These are phyloP conservation scores for Heteromormyrus szaboi DNA, from an alignment of 2,797 vertebrate genomes.

Conservation along the genomic window DNA sequence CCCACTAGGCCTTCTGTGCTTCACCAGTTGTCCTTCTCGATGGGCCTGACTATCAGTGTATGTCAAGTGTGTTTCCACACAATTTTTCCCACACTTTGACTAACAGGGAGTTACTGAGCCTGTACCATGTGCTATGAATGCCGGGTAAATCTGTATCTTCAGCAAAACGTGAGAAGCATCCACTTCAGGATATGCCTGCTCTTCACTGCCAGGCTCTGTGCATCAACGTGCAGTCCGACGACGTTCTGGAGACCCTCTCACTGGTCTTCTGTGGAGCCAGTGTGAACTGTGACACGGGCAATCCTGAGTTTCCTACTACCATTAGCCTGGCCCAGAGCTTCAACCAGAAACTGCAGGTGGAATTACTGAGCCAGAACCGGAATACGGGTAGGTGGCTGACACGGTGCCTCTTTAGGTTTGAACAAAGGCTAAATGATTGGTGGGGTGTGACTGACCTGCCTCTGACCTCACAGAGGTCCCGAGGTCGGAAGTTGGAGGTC, in stretches of 20 bases:
- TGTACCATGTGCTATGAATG: background rate
- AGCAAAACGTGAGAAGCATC: background rate
- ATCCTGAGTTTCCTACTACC: slow-evolving; percentile 61
- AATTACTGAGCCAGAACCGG: slow-evolving; percentile 79
- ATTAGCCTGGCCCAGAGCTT: slow-evolving; percentile 69
- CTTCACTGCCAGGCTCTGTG: slow-evolving; percentile 71
- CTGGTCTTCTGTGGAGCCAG: slow-evolving; percentile 88
- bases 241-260: slow-evolving; percentile 83
- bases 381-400: slow-evolving; percentile 66
- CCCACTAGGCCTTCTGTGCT: background rate
- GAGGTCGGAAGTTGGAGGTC: slow-evolving; percentile 53
- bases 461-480: slow-evolving; percentile 62
- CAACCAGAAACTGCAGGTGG: slow-evolving; percentile 77
- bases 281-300: slow-evolving; percentile 70
- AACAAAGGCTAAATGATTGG: background rate
- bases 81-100: background rate
- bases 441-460: background rate
- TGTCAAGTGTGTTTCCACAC: background rate
- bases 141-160: background rate
- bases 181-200: background rate
- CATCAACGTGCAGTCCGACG: slow-evolving; percentile 76
- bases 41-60: background rate
- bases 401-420: background rate
- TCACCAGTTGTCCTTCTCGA: background rate
- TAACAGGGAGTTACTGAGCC: background rate